These are phyloP conservation scores for Teinopalpus imperialis DNA, from an alignment of 2,888 invertebrate species.

Conservation along the genomic window DNA sequence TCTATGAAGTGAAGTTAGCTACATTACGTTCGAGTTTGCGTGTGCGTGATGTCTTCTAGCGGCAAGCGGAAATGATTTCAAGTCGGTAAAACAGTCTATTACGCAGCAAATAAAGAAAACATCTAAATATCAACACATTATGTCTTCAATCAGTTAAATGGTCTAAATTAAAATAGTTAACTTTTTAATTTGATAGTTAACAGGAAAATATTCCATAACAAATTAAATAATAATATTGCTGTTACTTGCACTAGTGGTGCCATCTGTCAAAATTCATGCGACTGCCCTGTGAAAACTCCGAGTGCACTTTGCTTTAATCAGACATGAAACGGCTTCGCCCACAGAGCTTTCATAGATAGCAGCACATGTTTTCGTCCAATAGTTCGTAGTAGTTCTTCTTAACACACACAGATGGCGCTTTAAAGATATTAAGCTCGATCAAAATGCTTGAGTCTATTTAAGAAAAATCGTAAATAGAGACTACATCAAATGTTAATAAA, in stretches of 20 bases:
- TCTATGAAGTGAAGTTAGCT: slow-evolving; percentile 73
- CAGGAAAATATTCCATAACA: too few species aligned
- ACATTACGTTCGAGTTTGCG: slow-evolving; percentile 56
- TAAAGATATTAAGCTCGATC: not conserved
- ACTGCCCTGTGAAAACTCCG: too few species aligned
- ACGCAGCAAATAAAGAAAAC: slow-evolving; percentile 52
- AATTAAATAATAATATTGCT: too few species aligned
- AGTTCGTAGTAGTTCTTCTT: not conserved
- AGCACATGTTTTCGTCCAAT: not conserved
- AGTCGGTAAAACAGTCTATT: slow-evolving; percentile 64
- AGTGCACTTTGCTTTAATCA: too few species aligned
- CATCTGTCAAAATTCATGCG: too few species aligned
- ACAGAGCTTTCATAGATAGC: slow-evolving; percentile 5
- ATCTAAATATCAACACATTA: slow-evolving; percentile 11
- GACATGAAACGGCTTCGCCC: not conserved
- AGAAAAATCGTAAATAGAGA: too few species aligned
- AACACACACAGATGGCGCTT: slow-evolving; percentile 1
- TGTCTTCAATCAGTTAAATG: slow-evolving; percentile 23
- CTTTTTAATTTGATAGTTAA: slow-evolving; percentile 13
- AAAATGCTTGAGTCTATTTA: not conserved
- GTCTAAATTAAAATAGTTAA: not conserved
- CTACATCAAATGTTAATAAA: too few species aligned
- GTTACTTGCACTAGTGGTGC: too few species aligned
- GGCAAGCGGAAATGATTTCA: slow-evolving; percentile 68
- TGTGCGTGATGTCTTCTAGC: slow-evolving; percentile 70